phyloP scores from a whole-genome alignment of 2,113 vertebrate species.

The Albula glossodonta region DNA sequence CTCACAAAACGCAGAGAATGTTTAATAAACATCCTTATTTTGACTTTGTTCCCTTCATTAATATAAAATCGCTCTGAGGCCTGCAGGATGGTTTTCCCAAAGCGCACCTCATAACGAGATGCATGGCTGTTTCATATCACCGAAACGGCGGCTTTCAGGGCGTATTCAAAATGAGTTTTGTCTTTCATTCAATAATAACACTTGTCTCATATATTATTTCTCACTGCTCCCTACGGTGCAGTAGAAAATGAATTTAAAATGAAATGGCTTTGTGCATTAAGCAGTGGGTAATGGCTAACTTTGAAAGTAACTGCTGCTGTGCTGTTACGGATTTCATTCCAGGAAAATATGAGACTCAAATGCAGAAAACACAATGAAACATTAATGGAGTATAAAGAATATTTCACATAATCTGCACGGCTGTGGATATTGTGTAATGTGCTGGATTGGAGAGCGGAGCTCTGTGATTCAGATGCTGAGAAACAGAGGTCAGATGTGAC shows the following conservation, averaged over 20 bases:
- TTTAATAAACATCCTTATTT: neutral
- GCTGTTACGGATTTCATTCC: neutral
- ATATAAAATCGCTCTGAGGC: neutral
- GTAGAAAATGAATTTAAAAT: constrained; percentile 12
- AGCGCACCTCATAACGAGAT: neutral
- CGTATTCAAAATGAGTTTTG: constrained; percentile 3
- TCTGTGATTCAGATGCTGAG: too few relatives aligned
- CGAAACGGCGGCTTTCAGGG: neutral
- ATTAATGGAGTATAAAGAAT: neutral
- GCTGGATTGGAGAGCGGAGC: too few relatives aligned
- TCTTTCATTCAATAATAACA: constrained; percentile 6
- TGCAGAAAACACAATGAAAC: neutral
- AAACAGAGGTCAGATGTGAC: too few relatives aligned
- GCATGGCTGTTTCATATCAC: neutral
- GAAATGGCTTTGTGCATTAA: neutral
- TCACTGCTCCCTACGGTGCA: neutral
- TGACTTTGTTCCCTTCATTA: neutral
- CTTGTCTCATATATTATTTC: constrained; percentile 18
- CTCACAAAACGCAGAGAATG: neutral
- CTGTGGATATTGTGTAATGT: neutral
- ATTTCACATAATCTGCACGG: neutral
- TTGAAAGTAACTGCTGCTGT: neutral
- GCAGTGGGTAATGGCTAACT: neutral
- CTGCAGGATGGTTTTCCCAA: neutral
- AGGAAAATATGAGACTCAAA: neutral